Conservation (phyloP, 1,140 invertebrate species). For the Amyelois transitella region DNA sequence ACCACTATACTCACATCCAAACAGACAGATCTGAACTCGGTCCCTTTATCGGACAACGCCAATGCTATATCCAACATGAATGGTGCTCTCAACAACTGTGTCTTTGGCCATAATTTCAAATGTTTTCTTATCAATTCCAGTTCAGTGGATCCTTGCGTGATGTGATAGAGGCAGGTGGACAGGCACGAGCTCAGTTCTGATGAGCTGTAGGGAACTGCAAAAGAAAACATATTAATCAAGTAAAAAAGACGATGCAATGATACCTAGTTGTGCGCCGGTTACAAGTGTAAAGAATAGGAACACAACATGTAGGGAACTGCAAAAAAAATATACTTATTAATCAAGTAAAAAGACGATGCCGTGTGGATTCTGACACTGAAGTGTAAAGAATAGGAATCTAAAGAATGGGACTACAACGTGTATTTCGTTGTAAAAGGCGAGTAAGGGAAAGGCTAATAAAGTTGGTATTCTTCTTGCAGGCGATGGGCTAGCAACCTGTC, state of each 20-base stretch:
- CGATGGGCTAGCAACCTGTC: too few relatives aligned
- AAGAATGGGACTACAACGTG: too few relatives aligned
- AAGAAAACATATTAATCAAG: not conserved
- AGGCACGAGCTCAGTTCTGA: constrained; percentile 44
- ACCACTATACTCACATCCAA: constrained; percentile 48
- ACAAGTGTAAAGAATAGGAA: too few relatives aligned
- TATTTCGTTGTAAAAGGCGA: too few relatives aligned
- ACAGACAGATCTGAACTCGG: constrained; percentile 41
- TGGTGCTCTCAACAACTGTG: constrained; percentile 38
- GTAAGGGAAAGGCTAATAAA: too few relatives aligned
- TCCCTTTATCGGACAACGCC: constrained; percentile 45
- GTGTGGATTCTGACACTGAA: too few relatives aligned
- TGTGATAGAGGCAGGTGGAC: constrained; percentile 53
- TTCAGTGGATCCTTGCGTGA: constrained; percentile 39
- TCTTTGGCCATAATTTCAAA: constrained; percentile 44
- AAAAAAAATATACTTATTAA: too few relatives aligned
- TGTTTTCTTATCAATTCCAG: constrained; percentile 38
- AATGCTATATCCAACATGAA: constrained; percentile 48
- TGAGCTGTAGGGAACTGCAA: constrained; percentile 37
- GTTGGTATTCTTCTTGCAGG: too few relatives aligned
- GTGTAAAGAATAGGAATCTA: too few relatives aligned
- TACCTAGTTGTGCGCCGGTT: too few relatives aligned
- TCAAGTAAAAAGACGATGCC: too few relatives aligned
- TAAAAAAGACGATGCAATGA: not conserved
- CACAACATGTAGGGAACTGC: too few relatives aligned